phyloP scores from a whole-genome alignment of 2,113 vertebrate genomes.

The Typhlomys cinereus region DNA sequence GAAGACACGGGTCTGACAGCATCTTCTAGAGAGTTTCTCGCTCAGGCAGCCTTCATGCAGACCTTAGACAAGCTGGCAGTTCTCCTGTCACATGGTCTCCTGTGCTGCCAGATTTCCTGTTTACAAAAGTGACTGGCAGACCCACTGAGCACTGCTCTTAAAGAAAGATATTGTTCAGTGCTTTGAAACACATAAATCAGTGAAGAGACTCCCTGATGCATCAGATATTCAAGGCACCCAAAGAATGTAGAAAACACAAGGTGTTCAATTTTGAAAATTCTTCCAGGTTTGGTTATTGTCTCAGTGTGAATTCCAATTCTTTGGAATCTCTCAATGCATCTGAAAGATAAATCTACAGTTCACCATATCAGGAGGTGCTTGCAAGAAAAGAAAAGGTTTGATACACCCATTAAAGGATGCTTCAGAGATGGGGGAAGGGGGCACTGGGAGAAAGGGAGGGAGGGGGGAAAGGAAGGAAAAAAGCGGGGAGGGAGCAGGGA shows the following conservation, averaged over 20 bases:
- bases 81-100: neutral
- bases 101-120: constrained; percentile 35
- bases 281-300: constrained; percentile 21
- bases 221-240: neutral
- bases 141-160: neutral
- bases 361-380: neutral
- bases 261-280: constrained; percentile 32
- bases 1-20: constrained; percentile 17
- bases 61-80: constrained; percentile 11
- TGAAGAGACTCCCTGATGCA: neutral
- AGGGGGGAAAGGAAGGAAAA: too few species aligned
- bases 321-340: neutral
- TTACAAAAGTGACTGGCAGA: constrained; percentile 32
- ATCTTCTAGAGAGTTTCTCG: neutral
- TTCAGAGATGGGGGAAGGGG: too few species aligned
- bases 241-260: constrained; percentile 7
- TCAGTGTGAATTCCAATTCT: neutral
- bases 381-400: neutral
- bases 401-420: too few species aligned
- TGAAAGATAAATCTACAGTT: neutral
- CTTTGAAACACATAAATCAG: neutral
- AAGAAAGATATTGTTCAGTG: neutral
- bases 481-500: too few species aligned
- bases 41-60: neutral
- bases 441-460: too few species aligned